Evolutionary conservation across 1,140 invertebrate genomes (phyloP).

Genomic region (Drosophila subpulchrella): DNA sequence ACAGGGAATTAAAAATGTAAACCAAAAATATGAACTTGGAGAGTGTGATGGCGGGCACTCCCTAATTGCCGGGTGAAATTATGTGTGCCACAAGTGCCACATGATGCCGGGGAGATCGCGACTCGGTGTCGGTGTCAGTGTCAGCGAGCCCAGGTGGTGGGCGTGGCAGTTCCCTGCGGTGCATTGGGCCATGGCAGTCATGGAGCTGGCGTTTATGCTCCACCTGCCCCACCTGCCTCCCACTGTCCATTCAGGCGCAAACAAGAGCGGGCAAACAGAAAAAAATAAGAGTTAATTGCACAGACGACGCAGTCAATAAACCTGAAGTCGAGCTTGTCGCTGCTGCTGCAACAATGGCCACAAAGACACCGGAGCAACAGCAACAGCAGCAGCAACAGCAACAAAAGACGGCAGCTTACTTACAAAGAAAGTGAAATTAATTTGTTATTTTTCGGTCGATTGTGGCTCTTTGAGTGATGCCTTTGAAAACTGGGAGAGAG

Average conservation of each 20-base stretch:
- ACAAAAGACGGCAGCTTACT: constrained; percentile 36
- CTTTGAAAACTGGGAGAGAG: constrained; percentile 32
- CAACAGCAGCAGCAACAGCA: constrained; percentile 42
- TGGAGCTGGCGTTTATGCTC: constrained; percentile 38
- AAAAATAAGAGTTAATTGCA: constrained; percentile 57
- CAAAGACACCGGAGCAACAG: constrained; percentile 13
- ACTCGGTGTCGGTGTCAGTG: constrained; percentile 11
- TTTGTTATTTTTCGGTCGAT: constrained; percentile 52
- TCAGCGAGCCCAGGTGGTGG: constrained; percentile 7
- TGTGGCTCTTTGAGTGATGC: constrained; percentile 28
- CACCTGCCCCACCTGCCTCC: constrained; percentile 4
- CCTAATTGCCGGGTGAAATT: constrained; percentile 67
- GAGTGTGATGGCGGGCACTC: constrained; percentile 19
- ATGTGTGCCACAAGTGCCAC: constrained; percentile 65
- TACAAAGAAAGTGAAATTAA: constrained; percentile 78
- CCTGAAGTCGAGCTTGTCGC: constrained; percentile 53
- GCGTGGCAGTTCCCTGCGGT: constrained; percentile 34
- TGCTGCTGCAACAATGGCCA: constrained; percentile 57
- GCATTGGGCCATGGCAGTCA: constrained; percentile 42
- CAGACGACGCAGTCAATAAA: constrained; percentile 72
- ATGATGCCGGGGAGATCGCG: constrained; percentile 3
- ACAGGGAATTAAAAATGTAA: constrained; percentile 24
- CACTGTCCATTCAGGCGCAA: constrained; percentile 44
- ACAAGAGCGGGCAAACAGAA: constrained; percentile 33
- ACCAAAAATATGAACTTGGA: constrained; percentile 16